Evolutionary conservation across 2,113 vertebrate species (phyloP).

Genomic region (mouse (Mus musculus)): GRCm39 chr4:98790001-98790500

Average conservation of each 20-base stretch:
- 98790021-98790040: neutral
- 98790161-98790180: neutral
- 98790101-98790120: neutral
- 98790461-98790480: neutral
- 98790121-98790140: neutral
- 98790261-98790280: neutral
- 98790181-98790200: neutral
- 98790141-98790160: neutral
- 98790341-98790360: neutral
- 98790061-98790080: neutral
- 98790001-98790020: neutral
- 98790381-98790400: neutral
- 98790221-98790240: neutral
- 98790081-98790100: neutral
- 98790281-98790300: neutral
- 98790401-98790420: neutral
- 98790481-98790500: neutral
- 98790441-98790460: neutral
- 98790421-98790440: neutral
- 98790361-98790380: neutral
- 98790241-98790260: neutral
- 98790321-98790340: neutral
- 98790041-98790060: neutral
- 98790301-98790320: neutral
- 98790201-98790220: neutral